Conservation (phyloP, 2,113 vertebrate species). For the Lagopus leucura region DNA sequence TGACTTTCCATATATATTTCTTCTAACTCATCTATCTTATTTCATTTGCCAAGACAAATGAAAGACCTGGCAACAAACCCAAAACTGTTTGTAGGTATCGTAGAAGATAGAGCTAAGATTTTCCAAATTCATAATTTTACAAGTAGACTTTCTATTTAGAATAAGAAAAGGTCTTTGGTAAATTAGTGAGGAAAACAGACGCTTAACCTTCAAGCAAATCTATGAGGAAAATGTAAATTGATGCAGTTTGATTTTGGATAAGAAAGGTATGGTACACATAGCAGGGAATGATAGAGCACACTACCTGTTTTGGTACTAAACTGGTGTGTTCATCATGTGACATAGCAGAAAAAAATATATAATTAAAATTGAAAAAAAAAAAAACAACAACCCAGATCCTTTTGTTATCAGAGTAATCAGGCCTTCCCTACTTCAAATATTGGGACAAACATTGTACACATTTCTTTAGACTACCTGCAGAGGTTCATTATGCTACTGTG, state of each 20-base stretch:
- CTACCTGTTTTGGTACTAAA: slow-evolving; percentile 1
- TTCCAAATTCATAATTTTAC: not conserved
- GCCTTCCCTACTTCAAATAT: not conserved
- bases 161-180: not conserved
- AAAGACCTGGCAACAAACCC: not conserved
- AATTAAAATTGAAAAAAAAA: not conserved
- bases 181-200: not conserved
- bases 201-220: not conserved
- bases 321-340: not conserved
- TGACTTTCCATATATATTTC: not conserved
- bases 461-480: not conserved
- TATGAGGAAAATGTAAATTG: not conserved
- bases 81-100: not conserved
- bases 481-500: not conserved
- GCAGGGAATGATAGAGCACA: not conserved
- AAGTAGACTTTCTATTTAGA: not conserved
- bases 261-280: not conserved
- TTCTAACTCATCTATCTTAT: not conserved
- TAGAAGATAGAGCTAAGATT: not conserved
- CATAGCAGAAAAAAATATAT: not conserved
- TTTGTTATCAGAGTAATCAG: not conserved
- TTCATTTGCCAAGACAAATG: not conserved
- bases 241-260: not conserved
- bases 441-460: not conserved
- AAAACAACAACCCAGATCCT: not conserved